Conservation (phyloP, 1,140 invertebrate genomes). For the Idris sp. region DNA sequence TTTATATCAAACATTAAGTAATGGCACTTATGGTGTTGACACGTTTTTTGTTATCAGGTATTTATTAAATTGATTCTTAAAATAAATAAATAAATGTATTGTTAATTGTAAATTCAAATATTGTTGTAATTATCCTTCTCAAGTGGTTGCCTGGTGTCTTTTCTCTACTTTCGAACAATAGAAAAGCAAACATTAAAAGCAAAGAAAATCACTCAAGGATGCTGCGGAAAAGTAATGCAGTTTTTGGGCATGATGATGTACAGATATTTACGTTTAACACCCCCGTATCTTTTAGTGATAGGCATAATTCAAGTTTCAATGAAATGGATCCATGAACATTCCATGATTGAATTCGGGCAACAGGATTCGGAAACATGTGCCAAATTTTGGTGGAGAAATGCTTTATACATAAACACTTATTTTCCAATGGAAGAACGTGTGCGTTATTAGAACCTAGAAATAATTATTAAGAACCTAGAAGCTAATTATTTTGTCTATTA, state of each 20-base stretch:
- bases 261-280: slow-evolving; percentile 72
- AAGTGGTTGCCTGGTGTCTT: slow-evolving; percentile 75
- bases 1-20: slow-evolving; percentile 74
- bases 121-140: slow-evolving; percentile 39
- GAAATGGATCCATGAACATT: slow-evolving; percentile 68
- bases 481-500: neutral
- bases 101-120: too few species aligned
- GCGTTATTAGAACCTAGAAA: slow-evolving; percentile 44
- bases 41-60: slow-evolving; percentile 78
- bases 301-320: slow-evolving; percentile 67
- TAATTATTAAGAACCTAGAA: too few species aligned
- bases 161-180: slow-evolving; percentile 73
- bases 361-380: slow-evolving; percentile 71
- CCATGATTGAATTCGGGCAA: slow-evolving; percentile 68
- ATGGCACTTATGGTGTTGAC: slow-evolving; percentile 73
- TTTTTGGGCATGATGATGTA: slow-evolving; percentile 72
- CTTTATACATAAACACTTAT: slow-evolving; percentile 75
- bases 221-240: slow-evolving; percentile 66
- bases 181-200: slow-evolving; percentile 66
- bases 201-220: slow-evolving; percentile 63
- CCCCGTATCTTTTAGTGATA: slow-evolving; percentile 72
- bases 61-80: neutral
- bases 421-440: slow-evolving; percentile 72
- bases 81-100: too few species aligned
- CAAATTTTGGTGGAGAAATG: slow-evolving; percentile 76